Evolutionary conservation across 2,113 vertebrate species (phyloP), one percentile per base, ranked within the genome.

Genomic region (Dolichallabes microphthalmus): DNA sequence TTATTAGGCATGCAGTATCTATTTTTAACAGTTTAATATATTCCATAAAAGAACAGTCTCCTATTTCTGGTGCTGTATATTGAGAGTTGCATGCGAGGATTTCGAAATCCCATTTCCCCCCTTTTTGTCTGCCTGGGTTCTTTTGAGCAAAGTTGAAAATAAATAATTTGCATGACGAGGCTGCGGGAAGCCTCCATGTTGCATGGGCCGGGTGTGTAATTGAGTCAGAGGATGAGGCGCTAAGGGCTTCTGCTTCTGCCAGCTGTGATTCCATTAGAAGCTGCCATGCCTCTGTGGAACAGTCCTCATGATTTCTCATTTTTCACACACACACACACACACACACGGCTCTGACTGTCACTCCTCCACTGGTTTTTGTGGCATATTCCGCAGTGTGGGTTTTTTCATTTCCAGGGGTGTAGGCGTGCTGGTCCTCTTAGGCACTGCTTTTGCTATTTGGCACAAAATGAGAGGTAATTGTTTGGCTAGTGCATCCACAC

Each of bases 251-350:
- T 75, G 60, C 85, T 45, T 15, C 60, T 86, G 69, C 79, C 85
- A 88, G 82, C 87, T 86, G 87, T n/a, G 71, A 86, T 88, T 88
- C 85, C 82, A 88, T 88, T 86, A 88, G 82, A 86, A 39, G 55
- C 52, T 61, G 77, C 82, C 52, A 60, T 81, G 77, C 30, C 80
- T 69, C 84, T 74, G 66, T 86, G 80, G 58, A 66, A 71, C 75
- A 61, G 84, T 85, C 74, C 80, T 58, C 53, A 22, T 86, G 79
- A 66, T 74, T 63, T 66, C 71, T 39, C n/a, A 58, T 64, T 68
- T 61, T 71, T 30, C 60, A 25, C 45, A 32, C 57, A 25, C 66
- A 75, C 63, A 60, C 64, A 22, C 73, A 69, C 68, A 50, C 64
- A 71, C 45, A 79, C 66, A 55, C 66, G 4, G 30, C 66, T 83